Evolutionary conservation across 92 coral and sea anemone genomes (phyloP), one percentile per base, ranked within the genome.

Genomic region (Meandrina meandrites): DNA sequence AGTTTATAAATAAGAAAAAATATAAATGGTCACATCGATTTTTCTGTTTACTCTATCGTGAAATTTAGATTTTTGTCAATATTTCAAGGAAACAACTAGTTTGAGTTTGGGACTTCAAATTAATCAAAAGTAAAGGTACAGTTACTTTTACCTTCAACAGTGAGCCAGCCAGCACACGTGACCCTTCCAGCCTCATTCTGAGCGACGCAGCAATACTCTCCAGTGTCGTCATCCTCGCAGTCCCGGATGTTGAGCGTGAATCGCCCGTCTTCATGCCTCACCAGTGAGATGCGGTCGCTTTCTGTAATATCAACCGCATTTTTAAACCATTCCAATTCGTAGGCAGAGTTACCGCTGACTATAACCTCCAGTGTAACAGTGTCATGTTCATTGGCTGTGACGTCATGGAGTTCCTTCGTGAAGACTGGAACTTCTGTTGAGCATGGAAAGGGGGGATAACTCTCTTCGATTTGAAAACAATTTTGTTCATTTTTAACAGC

Each of bases 181-280:
- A 85, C 90, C 84, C 96, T 91, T n/a, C 99, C 99, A 68, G 95
- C 94, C 56, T 90, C 90, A 82, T 97, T 97, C 68, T 91, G 90
- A 12, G 98, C 98, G 72, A 97, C 96, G 84, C 99, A 97, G 81
- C 96, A 95, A 80, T 97, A 97, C 78, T 92, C 93, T 28, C 99
- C 98, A 19, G 95, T 94, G 80, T 97, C 99, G 31, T 95, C 93
- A 37, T 93, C 92, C 76, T 95, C 99, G 42, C 94, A 94, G 47
- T 95, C 94, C 32, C 88, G 90, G 79, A 97, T 95, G 70, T 93
- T 86, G 30, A 97, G 95, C 35, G 95, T 87, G 77, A 84, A 93
- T 75, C 84, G 84, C 58, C 92, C 94, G 30, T 79, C 89, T 40
- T 93, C 93, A 12, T 84, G 81, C 32, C 84, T 93, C 54, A 86